Percentiles rank a stretch among this genome's conserved stretches.
Conservation (phyloP, 1,140 invertebrate species). For the Ericerus pela region DNA sequence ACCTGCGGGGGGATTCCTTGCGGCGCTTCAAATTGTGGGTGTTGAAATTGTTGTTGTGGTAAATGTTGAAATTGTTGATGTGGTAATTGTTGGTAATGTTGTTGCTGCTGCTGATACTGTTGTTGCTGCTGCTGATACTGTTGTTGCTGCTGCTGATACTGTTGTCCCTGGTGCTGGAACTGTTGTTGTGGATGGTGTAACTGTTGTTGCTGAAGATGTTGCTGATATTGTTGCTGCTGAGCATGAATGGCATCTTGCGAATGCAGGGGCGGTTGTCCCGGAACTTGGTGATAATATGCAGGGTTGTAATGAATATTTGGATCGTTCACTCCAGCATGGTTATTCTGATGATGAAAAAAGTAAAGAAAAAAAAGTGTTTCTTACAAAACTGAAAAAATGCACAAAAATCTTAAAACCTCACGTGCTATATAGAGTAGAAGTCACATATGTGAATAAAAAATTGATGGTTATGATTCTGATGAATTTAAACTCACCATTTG, state of each 20-base stretch:
- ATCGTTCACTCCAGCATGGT: constrained; percentile 18
- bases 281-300: constrained; percentile 16
- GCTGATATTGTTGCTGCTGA: constrained; percentile 19
- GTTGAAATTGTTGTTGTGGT: background rate
- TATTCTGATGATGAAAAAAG: constrained; percentile 14
- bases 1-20: too few species aligned
- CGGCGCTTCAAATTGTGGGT: background rate
- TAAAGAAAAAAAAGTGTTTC: constrained; percentile 1
- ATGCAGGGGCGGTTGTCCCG: constrained; percentile 21
- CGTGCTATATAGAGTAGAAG: too few species aligned
- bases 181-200: constrained; percentile 16
- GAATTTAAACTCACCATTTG: too few species aligned
- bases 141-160: constrained; percentile 14
- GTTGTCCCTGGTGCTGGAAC: constrained; percentile 8
- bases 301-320: constrained; percentile 16
- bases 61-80: background rate
- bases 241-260: constrained; percentile 22
- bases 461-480: background rate
- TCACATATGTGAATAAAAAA: too few species aligned
- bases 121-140: constrained; percentile 21
- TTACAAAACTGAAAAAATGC: background rate
- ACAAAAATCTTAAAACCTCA: background rate
- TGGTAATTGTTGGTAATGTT: constrained; percentile 26
- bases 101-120: constrained; percentile 30
- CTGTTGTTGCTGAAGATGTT: constrained; percentile 23